phyloP scores from a whole-genome alignment of 2,113 vertebrate genomes.

The Condylura cristata region DNA sequence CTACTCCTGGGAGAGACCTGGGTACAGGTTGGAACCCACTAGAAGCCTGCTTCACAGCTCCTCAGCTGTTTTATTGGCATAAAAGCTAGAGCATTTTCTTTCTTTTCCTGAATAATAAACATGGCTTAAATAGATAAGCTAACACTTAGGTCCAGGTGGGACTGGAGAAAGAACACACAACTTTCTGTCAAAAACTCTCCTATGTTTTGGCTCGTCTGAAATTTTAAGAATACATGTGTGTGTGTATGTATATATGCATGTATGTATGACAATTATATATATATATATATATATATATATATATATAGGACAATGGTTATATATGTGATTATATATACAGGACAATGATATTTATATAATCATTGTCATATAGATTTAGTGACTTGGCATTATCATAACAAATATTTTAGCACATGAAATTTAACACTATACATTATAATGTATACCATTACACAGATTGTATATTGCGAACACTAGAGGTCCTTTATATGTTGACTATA shows the following conservation, averaged over 20 bases:
- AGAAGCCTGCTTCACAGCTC: not conserved
- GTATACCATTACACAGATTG: not conserved
- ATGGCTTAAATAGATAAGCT: not conserved
- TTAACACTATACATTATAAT: not conserved
- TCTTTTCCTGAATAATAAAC: not conserved
- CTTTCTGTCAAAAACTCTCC: not conserved
- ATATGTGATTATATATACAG: too few relatives aligned
- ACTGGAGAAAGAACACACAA: not conserved
- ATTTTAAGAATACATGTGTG: not conserved
- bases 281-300: too few relatives aligned
- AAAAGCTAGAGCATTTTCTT: not conserved
- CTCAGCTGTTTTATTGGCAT: not conserved
- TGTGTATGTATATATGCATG: too few relatives aligned
- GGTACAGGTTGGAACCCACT: too few relatives aligned
- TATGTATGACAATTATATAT: too few relatives aligned
- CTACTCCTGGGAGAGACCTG: too few relatives aligned
- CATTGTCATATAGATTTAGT: not conserved
- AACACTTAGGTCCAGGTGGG: not conserved
- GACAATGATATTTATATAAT: too few relatives aligned
- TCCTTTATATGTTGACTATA: not conserved
- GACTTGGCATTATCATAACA: too few relatives aligned
- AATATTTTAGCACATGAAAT: not conserved
- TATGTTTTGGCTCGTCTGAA: not conserved
- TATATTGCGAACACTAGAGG: not conserved
- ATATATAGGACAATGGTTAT: too few relatives aligned